Base-by-base conservation (phyloP, 2,888 invertebrate genomes). In the Cremastinae sp. region DNA sequence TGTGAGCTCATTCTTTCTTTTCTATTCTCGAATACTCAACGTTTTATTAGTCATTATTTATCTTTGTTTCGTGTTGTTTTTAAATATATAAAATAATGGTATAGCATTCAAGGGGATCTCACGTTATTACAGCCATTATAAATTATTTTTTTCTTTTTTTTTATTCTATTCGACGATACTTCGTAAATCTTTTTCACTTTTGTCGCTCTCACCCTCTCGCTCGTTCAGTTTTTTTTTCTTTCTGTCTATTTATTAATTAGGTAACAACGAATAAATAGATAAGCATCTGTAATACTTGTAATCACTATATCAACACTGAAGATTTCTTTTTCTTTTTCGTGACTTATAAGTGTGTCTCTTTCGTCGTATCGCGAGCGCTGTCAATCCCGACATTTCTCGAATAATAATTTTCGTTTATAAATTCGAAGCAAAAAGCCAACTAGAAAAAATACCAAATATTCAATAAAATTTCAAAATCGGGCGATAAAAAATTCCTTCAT, bases 241-340 rank as follows among this genome's bases (percentile, higher is more conserved):
- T 83, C 79, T 80, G 79, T 84, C 83, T 84, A 81, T 85, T 85
- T 84, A 86, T 84, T 87, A 87, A 85, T 28, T 87, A 87, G 83
- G 79, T 85, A 87, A 88, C 86, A 88, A 88, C 87, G 87, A 88
- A 88, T 88, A 88, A 88, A 88, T 88, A 88, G 84, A 84, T 85
- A 87, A 85, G 87, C 85, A 88, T 88, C 85, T 87, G 85, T 85
- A 85, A 85, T 85, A 84, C 83, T 87, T 81, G 78, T 85, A 87
- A 79, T 87, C 83, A 84, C 85, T 87, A 87, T 64, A 14, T 88
- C 84, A 86, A 88, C 87, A 88, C 84, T 84, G 84, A 87, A 84
- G 84, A 82, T 83, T 83, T 84, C 82, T 79, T 81, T 76, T 75
- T 81, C 79, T 78, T 81, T 80, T 76, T 75, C 65, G 69, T 59